Base-by-base conservation (phyloP, 2,797 vertebrate species). In the Acanthiza pusilla region DNA sequence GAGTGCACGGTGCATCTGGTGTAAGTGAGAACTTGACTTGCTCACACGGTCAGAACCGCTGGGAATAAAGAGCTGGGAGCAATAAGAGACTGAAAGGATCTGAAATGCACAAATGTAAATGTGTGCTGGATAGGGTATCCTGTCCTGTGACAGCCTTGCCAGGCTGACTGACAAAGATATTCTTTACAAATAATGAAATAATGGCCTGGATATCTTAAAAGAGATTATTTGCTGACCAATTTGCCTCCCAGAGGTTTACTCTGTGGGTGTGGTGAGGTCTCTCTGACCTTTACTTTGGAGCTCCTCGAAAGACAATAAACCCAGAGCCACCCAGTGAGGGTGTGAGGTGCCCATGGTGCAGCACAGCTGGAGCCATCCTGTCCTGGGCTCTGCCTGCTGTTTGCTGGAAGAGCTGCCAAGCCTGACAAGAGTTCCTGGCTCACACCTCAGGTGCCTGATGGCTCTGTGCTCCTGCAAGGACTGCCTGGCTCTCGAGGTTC, bases 1-100 rank as follows among this genome's bases (percentile, higher is more conserved):
- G 47, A 71, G 38, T 3, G n/a, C 54, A 25, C 0, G 0, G 15
- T 43, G 58, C 4, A 2, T 61, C 67, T 45, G 73, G 36, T 60
- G 47, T 48, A 14, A 30, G 43, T 15, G 65, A 92, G 77, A 78
- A 47, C 58, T 68, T 45, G 21, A 74, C 50, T 62, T 20, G 51
- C 40, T 63, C 21, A 17, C 23, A 3, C 0, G 0, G 54, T 25
- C 32, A n/a, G 55, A 55, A 72, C 21, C 57, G 47, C 72, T 45
- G 65, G 40, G 67, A 65, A 84, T 47, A 45, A 58, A 57, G 58
- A 62, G 47, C 85, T 65, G 54, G 78, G 48, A 61, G 63, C 15
- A 32, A 6, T 26, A 7, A 51, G 74, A 32, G 26, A 21, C 79
- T 34, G 8, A 7, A 29, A 65, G 30, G 21, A 13, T 19, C 36